These are phyloP conservation scores for Gari tellinella DNA, from an alignment of 2,888 invertebrate genomes.

Conservation along the genomic window DNA sequence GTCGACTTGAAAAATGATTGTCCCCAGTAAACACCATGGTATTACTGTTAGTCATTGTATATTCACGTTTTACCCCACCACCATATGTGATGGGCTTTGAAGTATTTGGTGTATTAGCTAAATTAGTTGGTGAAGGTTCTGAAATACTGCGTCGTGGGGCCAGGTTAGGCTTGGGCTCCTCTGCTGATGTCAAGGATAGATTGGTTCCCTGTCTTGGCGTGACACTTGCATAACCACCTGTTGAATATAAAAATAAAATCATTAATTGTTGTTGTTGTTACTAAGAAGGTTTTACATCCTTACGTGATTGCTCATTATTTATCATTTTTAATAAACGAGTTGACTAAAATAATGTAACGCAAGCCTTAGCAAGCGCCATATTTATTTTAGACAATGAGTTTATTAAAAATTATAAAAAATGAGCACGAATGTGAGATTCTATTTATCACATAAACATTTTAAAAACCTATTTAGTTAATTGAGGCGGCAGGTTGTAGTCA, in stretches of 20 bases:
- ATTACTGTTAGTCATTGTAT: constrained; percentile 52
- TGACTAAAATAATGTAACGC: too few species aligned
- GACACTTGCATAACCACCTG: constrained; percentile 59
- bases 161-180: constrained; percentile 16
- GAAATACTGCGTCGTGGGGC: constrained; percentile 36
- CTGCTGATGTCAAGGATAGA: constrained; percentile 33
- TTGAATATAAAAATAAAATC: constrained; percentile 7
- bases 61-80: constrained; percentile 47
- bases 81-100: constrained; percentile 34
- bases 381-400: too few species aligned
- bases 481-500: too few species aligned
- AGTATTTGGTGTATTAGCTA: constrained; percentile 35
- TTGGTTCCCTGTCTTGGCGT: constrained; percentile 40
- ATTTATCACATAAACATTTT: too few species aligned
- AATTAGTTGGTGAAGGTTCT: constrained; percentile 36
- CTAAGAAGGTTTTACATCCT: too few species aligned
- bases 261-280: too few species aligned
- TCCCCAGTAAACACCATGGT: constrained; percentile 58
- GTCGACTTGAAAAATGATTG: neutral
- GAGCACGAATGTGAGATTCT: too few species aligned
- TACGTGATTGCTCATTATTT: too few species aligned
- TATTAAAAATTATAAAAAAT: too few species aligned
- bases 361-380: too few species aligned
- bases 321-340: too few species aligned
- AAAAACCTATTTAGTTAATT: too few species aligned